These are phyloP conservation scores for Stegana nigrithorax DNA, from an alignment of 2,888 invertebrate genomes.

Conservation along the genomic window DNA sequence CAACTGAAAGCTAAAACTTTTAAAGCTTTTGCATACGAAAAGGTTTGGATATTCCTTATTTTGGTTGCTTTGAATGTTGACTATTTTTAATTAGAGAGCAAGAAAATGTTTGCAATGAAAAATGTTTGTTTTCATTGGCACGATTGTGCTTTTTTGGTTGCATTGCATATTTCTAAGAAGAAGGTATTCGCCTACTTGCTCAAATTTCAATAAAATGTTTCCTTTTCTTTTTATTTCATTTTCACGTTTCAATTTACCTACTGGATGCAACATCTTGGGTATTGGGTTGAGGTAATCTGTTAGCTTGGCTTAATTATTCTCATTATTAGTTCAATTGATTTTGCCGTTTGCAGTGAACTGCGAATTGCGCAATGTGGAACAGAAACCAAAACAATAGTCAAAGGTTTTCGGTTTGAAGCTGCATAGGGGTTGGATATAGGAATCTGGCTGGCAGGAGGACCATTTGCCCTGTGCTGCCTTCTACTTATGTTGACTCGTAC, in stretches of 20 bases:
- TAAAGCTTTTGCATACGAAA: not conserved
- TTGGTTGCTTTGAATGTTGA: not conserved
- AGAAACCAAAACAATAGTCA: too few relatives aligned
- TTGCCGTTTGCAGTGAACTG: too few relatives aligned
- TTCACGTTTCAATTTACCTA: not conserved
- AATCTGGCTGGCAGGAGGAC: too few relatives aligned
- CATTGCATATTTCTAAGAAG: not conserved
- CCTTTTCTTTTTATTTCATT: not conserved
- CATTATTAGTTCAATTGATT: too few relatives aligned
- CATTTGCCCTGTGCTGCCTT: too few relatives aligned
- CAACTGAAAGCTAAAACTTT: not conserved
- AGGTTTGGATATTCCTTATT: not conserved
- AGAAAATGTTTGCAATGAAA: not conserved
- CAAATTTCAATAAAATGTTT: not conserved
- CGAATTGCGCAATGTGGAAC: too few relatives aligned
- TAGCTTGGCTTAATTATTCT: too few relatives aligned
- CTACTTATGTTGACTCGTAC: too few relatives aligned
- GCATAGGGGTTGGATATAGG: too few relatives aligned
- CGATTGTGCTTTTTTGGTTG: not conserved
- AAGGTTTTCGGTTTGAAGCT: too few relatives aligned
- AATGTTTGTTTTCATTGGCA: not conserved
- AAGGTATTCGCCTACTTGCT: not conserved
- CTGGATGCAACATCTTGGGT: not conserved
- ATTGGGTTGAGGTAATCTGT: too few relatives aligned
- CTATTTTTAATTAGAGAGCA: constrained; percentile 11